Conservation (phyloP, 2,113 vertebrate species). For the Sinocyclocheilus anophthalmus region DNA sequence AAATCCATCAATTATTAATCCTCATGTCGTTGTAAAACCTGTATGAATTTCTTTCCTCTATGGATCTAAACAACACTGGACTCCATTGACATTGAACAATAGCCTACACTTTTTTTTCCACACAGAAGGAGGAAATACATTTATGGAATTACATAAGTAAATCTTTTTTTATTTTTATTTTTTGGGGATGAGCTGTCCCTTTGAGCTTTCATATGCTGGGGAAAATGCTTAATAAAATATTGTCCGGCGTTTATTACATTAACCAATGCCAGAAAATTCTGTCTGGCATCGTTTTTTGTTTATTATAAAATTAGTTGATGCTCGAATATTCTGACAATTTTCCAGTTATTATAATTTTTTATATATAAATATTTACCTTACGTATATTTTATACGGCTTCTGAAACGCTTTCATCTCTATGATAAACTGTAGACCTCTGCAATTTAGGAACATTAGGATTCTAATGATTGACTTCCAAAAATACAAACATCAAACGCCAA, state of each 20-base stretch:
- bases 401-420: constrained; percentile 2
- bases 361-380: background rate
- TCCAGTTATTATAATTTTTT: background rate
- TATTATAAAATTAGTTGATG: background rate
- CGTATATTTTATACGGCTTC: background rate
- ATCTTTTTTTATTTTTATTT: no score
- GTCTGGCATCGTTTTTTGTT: background rate
- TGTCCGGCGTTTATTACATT: background rate
- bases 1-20: background rate
- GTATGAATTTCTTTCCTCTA: background rate
- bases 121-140: background rate
- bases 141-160: background rate
- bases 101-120: background rate
- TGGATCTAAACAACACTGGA: background rate
- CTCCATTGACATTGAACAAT: background rate
- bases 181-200: no score
- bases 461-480: constrained; percentile 78
- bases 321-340: background rate
- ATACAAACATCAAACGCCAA: constrained; percentile 68
- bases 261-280: background rate
- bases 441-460: constrained; percentile 55
- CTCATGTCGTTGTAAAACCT: background rate
- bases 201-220: no score
- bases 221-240: background rate
- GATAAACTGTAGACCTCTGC: constrained; percentile 17